phyloP scores from a whole-genome alignment of 2,113 vertebrate genomes.

The Varanus salvator region DNA sequence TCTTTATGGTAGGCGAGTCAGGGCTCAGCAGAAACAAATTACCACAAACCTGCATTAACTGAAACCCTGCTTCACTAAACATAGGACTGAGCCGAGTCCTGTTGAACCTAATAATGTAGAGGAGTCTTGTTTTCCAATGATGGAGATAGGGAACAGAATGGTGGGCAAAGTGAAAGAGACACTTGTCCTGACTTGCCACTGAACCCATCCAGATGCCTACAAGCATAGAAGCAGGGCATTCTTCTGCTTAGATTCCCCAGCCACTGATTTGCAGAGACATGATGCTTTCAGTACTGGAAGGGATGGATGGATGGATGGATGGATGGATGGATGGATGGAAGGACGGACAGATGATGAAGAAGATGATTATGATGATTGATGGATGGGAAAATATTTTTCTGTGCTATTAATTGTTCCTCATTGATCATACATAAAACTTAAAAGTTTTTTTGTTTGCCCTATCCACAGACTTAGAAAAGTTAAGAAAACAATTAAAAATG shows the following conservation, averaged over 20 bases:
- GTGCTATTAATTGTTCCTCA: not conserved
- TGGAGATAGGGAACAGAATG: not conserved
- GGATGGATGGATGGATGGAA: too few relatives aligned
- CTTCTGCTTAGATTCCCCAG: too few relatives aligned
- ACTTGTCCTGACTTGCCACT: conserved; percentile 59
- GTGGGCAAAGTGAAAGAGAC: not conserved
- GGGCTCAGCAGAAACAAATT: not conserved
- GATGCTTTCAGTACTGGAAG: too few relatives aligned
- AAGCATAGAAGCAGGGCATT: too few relatives aligned
- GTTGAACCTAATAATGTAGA: not conserved
- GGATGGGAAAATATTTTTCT: not conserved
- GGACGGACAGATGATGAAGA: too few relatives aligned
- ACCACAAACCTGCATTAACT: not conserved
- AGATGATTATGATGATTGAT: too few relatives aligned
- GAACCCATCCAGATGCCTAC: not conserved
- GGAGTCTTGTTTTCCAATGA: not conserved
- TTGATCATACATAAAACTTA: not conserved
- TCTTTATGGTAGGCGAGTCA: not conserved
- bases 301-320: too few relatives aligned
- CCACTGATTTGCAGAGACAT: too few relatives aligned
- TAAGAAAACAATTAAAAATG: not conserved
- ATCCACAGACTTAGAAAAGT: not conserved
- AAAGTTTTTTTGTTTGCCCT: not conserved
- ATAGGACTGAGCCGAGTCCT: not conserved
- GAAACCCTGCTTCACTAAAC: not conserved